Conservation (phyloP, 2,888 invertebrate genomes). For the Drosophila antonietae region DNA sequence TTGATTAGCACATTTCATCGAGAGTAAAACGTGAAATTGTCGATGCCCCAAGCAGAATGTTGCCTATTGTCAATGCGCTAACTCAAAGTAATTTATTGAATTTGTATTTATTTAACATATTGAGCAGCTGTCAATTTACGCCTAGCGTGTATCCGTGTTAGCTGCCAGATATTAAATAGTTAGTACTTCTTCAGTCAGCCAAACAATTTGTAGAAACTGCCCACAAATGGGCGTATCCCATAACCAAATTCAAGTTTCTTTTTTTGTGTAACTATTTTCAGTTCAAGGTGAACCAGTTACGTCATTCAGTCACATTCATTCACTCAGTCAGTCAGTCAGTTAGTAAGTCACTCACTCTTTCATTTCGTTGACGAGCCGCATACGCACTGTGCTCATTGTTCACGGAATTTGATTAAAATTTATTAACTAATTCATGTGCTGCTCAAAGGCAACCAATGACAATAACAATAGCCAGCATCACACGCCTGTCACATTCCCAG, state of each 20-base stretch:
- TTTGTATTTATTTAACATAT: constrained; percentile 46
- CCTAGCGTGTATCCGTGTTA: constrained; percentile 8
- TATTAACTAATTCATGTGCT: constrained; percentile 71
- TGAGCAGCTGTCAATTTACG: constrained; percentile 52
- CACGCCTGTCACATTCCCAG: constrained; percentile 37
- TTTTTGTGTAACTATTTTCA: constrained; percentile 31
- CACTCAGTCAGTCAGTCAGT: constrained; percentile 10
- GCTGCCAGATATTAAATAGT: constrained; percentile 26
- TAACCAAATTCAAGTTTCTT: constrained; percentile 20
- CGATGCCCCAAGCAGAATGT: constrained; percentile 5
- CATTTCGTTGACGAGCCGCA: constrained; percentile 42
- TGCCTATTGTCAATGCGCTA: constrained; percentile 41
- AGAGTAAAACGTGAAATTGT: constrained; percentile 19
- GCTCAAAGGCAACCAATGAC: constrained; percentile 33
- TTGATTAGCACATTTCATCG: constrained; percentile 49
- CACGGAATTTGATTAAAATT: constrained; percentile 75
- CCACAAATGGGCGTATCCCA: constrained; percentile 11
- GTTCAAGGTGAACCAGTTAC: constrained; percentile 68
- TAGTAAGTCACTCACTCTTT: constrained; percentile 2
- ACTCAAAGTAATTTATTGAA: constrained; percentile 67
- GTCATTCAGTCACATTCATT: constrained; percentile 28
- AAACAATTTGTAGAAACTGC: constrained; percentile 9
- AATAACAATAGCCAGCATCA: constrained; percentile 36
- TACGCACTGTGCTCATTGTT: constrained; percentile 44
- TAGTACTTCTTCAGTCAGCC: constrained; percentile 14